phyloP scores from a whole-genome alignment of 2,888 invertebrate species.

The Stegophylla sp. region DNA sequence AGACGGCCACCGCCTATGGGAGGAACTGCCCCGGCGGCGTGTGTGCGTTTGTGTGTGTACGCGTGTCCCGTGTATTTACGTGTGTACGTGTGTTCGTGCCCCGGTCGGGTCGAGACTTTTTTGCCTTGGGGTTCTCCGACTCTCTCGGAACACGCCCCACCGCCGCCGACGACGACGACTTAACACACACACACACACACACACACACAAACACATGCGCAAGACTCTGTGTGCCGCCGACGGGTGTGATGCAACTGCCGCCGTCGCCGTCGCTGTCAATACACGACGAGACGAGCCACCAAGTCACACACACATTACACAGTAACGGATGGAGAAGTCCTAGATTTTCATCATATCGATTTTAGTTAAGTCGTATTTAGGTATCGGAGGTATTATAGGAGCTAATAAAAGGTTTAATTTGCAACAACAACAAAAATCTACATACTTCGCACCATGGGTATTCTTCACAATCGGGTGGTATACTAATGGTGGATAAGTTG shows the following conservation, averaged over 20 bases:
- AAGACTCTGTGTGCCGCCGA: slow-evolving; percentile 1
- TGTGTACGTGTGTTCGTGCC: slow-evolving; percentile 28
- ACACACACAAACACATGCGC: not conserved
- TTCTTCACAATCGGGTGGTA: not conserved
- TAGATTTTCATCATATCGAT: no score
- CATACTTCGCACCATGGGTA: no score
- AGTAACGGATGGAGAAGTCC: no score
- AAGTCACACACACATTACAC: not conserved
- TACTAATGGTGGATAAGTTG: not conserved
- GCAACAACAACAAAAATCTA: no score
- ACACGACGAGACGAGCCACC: not conserved
- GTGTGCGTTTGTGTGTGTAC: not conserved
- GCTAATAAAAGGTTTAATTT: no score
- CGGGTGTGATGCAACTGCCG: slow-evolving; percentile 44
- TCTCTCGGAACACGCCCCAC: slow-evolving; percentile 35
- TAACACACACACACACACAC: not conserved
- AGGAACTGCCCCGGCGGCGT: slow-evolving; percentile 45
- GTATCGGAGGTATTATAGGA: no score
- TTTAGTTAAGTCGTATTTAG: no score
- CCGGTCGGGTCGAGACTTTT: slow-evolving; percentile 49
- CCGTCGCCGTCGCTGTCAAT: slow-evolving; percentile 11
- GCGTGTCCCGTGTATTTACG: not conserved
- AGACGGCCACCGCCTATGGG: slow-evolving; percentile 47
- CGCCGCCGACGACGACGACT: not conserved
- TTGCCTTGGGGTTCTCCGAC: slow-evolving; percentile 22